Conservation (phyloP, 2,888 invertebrate species). For the Nomada hirtipes region DNA sequence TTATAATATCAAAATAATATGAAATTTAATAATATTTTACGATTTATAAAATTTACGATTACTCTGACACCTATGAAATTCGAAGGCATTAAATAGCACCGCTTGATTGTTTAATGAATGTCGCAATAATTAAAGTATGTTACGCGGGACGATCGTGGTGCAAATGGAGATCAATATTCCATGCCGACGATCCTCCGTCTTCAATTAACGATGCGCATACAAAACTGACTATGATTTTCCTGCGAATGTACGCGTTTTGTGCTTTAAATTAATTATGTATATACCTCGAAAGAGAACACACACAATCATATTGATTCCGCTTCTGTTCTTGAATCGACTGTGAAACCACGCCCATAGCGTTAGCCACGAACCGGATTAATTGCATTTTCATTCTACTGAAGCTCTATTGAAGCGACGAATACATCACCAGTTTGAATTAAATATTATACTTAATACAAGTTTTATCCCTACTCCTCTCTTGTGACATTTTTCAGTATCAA, state of each 20-base stretch:
- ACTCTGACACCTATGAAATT: too few relatives aligned
- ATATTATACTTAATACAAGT: too few relatives aligned
- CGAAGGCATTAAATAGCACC: too few relatives aligned
- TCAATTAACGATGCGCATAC: conserved; percentile 39
- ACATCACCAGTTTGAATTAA: too few relatives aligned
- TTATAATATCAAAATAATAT: too few relatives aligned
- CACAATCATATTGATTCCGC: neutral
- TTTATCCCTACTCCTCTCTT: too few relatives aligned
- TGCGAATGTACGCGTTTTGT: conserved; percentile 43
- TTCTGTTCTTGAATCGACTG: neutral
- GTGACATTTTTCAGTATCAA: too few relatives aligned
- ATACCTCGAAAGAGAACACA: conserved; percentile 13
- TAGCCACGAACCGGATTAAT: neutral
- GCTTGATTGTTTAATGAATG: neutral
- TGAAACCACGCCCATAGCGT: neutral
- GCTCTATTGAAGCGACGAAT: neutral
- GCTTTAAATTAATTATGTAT: conserved; percentile 56
- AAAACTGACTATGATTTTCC: conserved; percentile 21
- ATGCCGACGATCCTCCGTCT: conserved; percentile 13
- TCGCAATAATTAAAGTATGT: conserved; percentile 2
- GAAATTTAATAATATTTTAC: too few relatives aligned
- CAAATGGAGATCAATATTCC: conserved; percentile 20
- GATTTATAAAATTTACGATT: too few relatives aligned
- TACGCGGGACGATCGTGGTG: conserved; percentile 26
- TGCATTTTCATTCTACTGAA: neutral